Conservation (phyloP, 2,113 vertebrate genomes). For the Mormyrus iriodes region DNA sequence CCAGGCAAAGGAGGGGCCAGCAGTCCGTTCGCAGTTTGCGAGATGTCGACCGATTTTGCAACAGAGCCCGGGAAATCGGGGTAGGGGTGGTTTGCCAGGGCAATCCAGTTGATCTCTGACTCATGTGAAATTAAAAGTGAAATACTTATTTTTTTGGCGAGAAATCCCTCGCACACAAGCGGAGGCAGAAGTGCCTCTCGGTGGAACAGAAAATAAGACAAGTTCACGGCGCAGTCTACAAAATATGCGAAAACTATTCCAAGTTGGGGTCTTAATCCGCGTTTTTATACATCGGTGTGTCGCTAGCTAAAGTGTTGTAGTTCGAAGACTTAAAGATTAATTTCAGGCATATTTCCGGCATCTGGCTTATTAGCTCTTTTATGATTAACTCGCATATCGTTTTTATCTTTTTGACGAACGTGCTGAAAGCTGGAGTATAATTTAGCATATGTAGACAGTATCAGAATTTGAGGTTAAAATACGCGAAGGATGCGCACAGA, state of each 20-base stretch:
- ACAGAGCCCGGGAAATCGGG: slow-evolving; percentile 16
- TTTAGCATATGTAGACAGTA: slow-evolving; percentile 22
- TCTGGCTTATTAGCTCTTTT: neutral
- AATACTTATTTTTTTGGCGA: neutral
- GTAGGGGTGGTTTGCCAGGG: slow-evolving; percentile 30
- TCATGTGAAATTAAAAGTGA: slow-evolving; percentile 11
- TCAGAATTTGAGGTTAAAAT: slow-evolving; percentile 13
- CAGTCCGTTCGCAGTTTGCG: slow-evolving; percentile 18
- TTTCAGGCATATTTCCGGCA: neutral
- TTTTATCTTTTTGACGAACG: neutral
- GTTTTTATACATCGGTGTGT: slow-evolving; percentile 4
- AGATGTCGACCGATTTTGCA: slow-evolving; percentile 25
- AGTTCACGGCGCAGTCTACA: neutral
- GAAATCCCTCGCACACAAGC: neutral
- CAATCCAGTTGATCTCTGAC: slow-evolving; percentile 32
- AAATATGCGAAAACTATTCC: slow-evolving; percentile 6
- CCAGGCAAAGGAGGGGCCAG: slow-evolving; percentile 34
- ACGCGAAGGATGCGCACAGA: slow-evolving; percentile 42
- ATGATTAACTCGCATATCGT: neutral
- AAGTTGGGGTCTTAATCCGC: neutral
- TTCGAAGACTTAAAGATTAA: neutral
- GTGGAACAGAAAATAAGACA: neutral
- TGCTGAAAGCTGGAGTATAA: slow-evolving; percentile 36
- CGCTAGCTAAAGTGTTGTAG: slow-evolving; percentile 5
- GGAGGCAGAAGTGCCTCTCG: neutral